Evolutionary conservation across 2,113 vertebrate genomes (phyloP).

Genomic region (Martes martes): DNA sequence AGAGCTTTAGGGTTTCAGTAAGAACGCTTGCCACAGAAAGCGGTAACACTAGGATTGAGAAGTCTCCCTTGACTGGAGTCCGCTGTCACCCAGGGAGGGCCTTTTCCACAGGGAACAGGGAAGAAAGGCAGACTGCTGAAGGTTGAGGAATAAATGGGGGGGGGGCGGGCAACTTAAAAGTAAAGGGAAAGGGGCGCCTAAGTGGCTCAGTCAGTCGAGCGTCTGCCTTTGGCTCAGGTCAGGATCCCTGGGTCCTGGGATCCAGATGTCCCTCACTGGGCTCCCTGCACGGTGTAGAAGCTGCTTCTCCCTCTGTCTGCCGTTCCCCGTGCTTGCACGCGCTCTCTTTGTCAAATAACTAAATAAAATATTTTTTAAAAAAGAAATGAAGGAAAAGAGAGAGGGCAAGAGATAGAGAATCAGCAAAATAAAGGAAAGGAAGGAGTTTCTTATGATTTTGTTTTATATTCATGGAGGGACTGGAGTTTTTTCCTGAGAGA

Average conservation of each 20-base stretch:
- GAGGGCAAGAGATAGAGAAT: neutral
- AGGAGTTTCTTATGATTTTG: neutral
- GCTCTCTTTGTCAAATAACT: too few species aligned
- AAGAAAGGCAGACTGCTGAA: neutral
- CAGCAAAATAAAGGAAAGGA: neutral
- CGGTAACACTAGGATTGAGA: neutral
- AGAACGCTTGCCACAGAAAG: neutral
- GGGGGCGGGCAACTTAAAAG: neutral
- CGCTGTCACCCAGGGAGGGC: neutral
- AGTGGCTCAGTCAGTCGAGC: too few species aligned
- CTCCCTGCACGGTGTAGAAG: too few species aligned
- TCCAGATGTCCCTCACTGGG: too few species aligned
- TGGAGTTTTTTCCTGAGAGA: neutral
- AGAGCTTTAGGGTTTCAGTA: neutral
- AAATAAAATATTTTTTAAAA: too few species aligned
- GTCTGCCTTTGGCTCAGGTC: too few species aligned
- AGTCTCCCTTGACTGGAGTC: neutral
- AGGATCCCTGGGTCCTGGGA: too few species aligned
- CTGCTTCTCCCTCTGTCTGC: too few species aligned
- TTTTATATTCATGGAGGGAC: neutral
- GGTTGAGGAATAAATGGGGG: neutral
- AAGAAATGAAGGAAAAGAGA: neutral
- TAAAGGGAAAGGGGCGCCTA: neutral
- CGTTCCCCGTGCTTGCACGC: too few species aligned
- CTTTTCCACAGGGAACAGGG: neutral